Evolutionary conservation across 2,797 vertebrate species (phyloP), one percentile per base, ranked within the genome.

Genomic region (Mus minutoides): DNA sequence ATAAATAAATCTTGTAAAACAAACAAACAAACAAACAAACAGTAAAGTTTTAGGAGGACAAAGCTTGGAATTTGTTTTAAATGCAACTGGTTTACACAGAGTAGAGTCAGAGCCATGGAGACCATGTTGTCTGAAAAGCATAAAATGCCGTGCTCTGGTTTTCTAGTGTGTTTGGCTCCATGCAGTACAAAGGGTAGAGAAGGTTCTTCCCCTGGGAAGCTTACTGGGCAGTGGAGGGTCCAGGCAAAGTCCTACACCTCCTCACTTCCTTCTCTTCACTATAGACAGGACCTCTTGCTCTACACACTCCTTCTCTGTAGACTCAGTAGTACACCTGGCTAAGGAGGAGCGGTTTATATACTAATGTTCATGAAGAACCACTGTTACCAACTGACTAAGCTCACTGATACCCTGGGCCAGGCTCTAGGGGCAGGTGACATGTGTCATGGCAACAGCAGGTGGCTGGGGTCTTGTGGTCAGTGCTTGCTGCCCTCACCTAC

Each of bases 371-470:
- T 40, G 24, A 49, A 14, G 77, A 75, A 37, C 43, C 40, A 13
- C 43, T 88, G 89, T 58, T 84, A 29, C 69, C 60, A 40, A 87
- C 69, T n/a, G 46, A 58, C 40, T 77, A 79, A 60, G 49, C 31
- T 62, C 79, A 77, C 79, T 88, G 75, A 67, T 29, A 75, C 2
- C n/a, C 37, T 12, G 56, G 34, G 6, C 46, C 46, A 86, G 43
- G 34, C n/a, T 69, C 26, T 14, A 12, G 69, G 60, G n/a, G 21
- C 24, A 69, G 13, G 0, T 2, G n/a, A 40, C 52, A 31, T 49
- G 5, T 0, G 37, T 13, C 9, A n/a, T 34, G 31, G 52, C 6
- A 14, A 0, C 0, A 5, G 37, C 80, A 49, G 9, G n/a, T 0
- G 5, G 71, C 17, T 11, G 64, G 69, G 82, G 78, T 29, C 76